Percentiles rank a stretch among this genome's conserved stretches.
Evolutionary conservation across 2,797 vertebrate genomes (phyloP).

Genomic region (Miichthys miiuy): DNA sequence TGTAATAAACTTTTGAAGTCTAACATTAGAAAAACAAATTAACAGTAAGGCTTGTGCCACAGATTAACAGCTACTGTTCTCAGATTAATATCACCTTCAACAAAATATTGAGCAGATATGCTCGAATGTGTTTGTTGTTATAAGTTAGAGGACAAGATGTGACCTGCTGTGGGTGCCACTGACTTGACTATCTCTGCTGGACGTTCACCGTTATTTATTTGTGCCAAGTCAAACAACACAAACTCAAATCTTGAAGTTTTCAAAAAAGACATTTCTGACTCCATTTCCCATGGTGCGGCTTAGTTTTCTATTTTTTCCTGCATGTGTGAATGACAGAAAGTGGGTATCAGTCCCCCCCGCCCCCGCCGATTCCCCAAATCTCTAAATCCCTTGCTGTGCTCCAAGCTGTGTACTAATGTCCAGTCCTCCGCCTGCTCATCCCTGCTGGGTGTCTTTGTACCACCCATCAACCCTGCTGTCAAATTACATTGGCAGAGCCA

Average conservation of each 20-base stretch:
- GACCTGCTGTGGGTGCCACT: background rate
- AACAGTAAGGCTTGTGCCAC: background rate
- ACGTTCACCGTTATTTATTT: background rate
- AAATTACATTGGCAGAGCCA: slow-evolving; percentile 42
- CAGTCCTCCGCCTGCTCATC: slow-evolving; percentile 52
- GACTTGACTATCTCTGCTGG: background rate
- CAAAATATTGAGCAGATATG: background rate
- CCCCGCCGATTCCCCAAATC: background rate
- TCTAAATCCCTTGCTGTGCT: slow-evolving; percentile 58
- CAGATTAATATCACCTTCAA: background rate
- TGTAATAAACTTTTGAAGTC: background rate
- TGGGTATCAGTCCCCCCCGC: slow-evolving; percentile 32
- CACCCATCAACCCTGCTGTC: slow-evolving; percentile 74
- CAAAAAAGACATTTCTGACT: slow-evolving; percentile 3
- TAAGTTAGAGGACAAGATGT: background rate
- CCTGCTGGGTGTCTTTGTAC: slow-evolving; percentile 62
- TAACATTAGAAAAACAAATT: background rate
- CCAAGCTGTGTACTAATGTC: slow-evolving; percentile 70
- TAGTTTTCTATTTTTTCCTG: background rate
- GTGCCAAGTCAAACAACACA: background rate
- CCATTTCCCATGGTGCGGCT: background rate
- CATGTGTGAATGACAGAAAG: slow-evolving; percentile 24
- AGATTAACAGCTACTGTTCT: background rate
- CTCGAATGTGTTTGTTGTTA: background rate
- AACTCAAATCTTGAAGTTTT: slow-evolving; percentile 19